Conservation (phyloP, 2,113 vertebrate species). For the Tauraco erythrolophus region DNA sequence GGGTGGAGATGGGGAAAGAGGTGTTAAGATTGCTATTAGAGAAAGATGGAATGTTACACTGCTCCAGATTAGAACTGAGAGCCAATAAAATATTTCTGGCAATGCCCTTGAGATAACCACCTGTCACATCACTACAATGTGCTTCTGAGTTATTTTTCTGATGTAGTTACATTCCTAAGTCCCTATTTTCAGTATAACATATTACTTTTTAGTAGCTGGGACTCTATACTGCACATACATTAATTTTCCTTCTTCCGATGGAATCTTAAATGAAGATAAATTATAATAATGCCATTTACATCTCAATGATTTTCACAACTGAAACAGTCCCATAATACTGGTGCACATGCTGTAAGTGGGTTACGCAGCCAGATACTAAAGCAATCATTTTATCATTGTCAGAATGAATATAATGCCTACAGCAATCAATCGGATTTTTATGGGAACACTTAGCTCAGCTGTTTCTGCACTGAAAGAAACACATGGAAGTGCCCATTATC, state of each 20-base stretch:
- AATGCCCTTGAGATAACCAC: constrained; percentile 45
- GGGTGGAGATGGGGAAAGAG: background rate
- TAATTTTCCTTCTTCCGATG: constrained; percentile 28
- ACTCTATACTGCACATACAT: background rate
- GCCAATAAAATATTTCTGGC: background rate
- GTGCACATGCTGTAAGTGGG: constrained; percentile 48
- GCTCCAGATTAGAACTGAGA: background rate
- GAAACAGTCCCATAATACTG: constrained; percentile 35
- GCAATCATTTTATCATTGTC: constrained; percentile 68
- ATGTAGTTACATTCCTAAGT: background rate
- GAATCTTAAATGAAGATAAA: constrained; percentile 67
- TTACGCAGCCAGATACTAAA: constrained; percentile 61
- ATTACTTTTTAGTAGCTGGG: background rate
- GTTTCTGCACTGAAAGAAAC: constrained; percentile 27
- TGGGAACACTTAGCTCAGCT: constrained; percentile 56
- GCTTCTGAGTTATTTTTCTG: constrained; percentile 8
- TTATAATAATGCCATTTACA: constrained; percentile 68
- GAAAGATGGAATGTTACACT: background rate
- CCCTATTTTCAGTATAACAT: constrained; percentile 2
- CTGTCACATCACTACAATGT: background rate
- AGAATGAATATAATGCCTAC: constrained; percentile 60
- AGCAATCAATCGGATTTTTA: constrained; percentile 61
- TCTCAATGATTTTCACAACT: constrained; percentile 65
- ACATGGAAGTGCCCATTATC: constrained; percentile 11
- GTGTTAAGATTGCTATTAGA: background rate